Evolutionary conservation across 2,888 invertebrate species (phyloP), one percentile per base, ranked within the genome.

Genomic region (Eupelmus urozonus): DNA sequence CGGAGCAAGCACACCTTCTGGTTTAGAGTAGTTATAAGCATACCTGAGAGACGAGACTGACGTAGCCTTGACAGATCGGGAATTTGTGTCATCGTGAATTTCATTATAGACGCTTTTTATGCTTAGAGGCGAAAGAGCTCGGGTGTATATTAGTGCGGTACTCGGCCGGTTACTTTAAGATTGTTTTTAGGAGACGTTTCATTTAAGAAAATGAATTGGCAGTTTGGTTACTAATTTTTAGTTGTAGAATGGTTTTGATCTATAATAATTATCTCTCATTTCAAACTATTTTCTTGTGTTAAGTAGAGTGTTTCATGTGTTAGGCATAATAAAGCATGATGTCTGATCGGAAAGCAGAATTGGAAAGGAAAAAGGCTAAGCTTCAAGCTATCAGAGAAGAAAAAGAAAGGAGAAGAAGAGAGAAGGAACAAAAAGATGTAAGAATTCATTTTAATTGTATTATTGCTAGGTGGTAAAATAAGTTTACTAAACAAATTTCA

Each of bases 301-400:
- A n/a, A n/a, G n/a, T n/a, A n/a, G n/a, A n/a, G 18, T 71, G 60
- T 60, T 62, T 45, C 34, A 60, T 29, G 7, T 29, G 27, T 20
- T 40, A 76, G 72, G 49, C 16, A 76, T 27, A 40, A n/a, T 70
- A 79, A 80, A 75, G 55, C 45, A 88, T 88, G 87, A 96, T 96
- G 96, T 94, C 95, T 70, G 97, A 97, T 91, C 93, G 97, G 81
- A 96, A 96, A 90, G 96, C 96, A n/a, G 97, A 97, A 91, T 90
- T 97, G 85, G 97, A 97, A 91, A 93, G 96, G 80, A 97, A 97
- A 90, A 96, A 97, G 90, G 96, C 96, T 27, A 97, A 96, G 91
- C 93, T 97, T 84, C 96, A 96, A 88, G 96, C 96, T 25, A 92
- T 97, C 73, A 92, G 97, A 1, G 97, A 97, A 84, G 97, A 97